Evolutionary conservation across 2,888 invertebrate species (phyloP).

Genomic region (Protodeltote pygarga): DNA sequence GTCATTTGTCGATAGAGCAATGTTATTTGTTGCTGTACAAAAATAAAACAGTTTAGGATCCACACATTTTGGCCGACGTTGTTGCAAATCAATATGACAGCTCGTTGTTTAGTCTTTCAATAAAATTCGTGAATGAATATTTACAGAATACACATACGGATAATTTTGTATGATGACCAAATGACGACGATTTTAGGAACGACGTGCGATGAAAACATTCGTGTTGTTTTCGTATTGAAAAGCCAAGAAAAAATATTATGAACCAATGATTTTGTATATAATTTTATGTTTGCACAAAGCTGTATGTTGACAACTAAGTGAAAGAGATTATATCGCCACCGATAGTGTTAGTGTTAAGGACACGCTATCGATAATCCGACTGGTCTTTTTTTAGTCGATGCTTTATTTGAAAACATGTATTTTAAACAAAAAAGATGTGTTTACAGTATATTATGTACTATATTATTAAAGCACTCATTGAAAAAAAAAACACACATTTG

Average conservation of each 20-base stretch:
- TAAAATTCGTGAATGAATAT: conserved; percentile 27
- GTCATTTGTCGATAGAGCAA: neutral
- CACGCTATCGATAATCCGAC: no score
- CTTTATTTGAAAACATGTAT: no score
- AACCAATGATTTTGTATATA: conserved; percentile 16
- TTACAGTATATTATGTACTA: no score
- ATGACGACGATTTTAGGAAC: conserved; percentile 23
- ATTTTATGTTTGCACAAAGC: conserved; percentile 7
- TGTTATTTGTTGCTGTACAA: neutral
- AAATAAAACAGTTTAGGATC: neutral
- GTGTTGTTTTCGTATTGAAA: conserved; percentile 12
- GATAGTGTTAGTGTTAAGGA: neutral
- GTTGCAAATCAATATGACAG: conserved; percentile 31
- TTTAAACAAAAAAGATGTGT: no score
- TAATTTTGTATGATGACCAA: conserved; percentile 33
- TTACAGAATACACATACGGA: conserved; percentile 29
- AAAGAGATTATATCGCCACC: neutral
- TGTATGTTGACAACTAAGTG: no score
- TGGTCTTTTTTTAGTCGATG: no score
- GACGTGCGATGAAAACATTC: conserved; percentile 22
- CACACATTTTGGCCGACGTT: conserved; percentile 5
- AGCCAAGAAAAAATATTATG: conserved; percentile 11
- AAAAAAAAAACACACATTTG: no score
- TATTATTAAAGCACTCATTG: no score
- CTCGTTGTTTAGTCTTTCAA: conserved; percentile 32